Evolutionary conservation across 2,797 vertebrate species (phyloP), one percentile per base, ranked within the genome.

Genomic region (Chromobotia macracanthus): DNA sequence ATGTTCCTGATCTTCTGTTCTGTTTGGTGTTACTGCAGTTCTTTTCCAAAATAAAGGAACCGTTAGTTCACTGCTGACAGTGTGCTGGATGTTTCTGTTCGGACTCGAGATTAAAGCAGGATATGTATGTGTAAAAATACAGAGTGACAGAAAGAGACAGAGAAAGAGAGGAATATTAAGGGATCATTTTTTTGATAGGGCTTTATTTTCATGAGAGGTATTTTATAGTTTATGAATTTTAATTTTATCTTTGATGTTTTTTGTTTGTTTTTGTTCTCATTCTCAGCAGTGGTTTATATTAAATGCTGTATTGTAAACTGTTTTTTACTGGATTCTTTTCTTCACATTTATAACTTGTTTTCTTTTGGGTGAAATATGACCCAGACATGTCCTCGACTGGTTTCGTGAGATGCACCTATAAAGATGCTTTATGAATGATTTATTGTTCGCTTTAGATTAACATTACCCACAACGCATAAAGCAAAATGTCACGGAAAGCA

Each of bases 31-130:
- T 84, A 79, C 65, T 51, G 71, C 81, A 74, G 63, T 83, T 81
- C 64, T 80, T 86, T 86, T 86, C 66, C 80, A 28, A 82, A 86
- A 84, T 85, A 83, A 85, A 85, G 63, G 75, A 83, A 63, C 72
- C 73, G 82, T 83, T 79, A 60, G 72, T 69, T 81, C 56, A 83
- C 75, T 83, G 81, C 67, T 75, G 71, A 73, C 13, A 75, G 38
- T 60, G 28, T 28, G 13, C n/a, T 63, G 15, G 38, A 67, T 82
- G 74, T 75, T 80, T 50, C 60, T 77, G 48, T 51, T 80, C 41
- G 71, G 69, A 63, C 46, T 75, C 18, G 44, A 10, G 50, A 56
- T 35, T 18, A 28, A 28, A 28, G 28, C 28, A 28, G 28, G 4
- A 28, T 28, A 28, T 28, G 2, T 28, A 28, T 48, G 56, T 65